phyloP scores from a whole-genome alignment of 1,140 invertebrate genomes.

The Fopius arisanus region DNA sequence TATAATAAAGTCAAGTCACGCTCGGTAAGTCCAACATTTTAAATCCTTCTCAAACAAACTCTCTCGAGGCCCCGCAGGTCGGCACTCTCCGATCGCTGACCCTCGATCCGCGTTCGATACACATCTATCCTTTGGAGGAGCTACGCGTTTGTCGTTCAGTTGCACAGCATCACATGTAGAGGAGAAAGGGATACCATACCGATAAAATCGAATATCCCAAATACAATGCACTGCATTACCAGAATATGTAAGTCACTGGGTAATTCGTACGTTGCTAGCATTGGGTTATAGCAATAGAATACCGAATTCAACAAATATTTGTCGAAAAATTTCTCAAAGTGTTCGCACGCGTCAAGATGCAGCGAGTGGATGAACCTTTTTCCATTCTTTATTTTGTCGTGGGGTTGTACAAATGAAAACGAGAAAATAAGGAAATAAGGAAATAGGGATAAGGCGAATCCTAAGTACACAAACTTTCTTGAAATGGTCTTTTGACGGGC shows the following conservation, averaged over 20 bases:
- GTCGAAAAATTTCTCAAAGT: constrained; percentile 13
- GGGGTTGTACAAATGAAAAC: neutral
- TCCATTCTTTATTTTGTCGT: too few relatives aligned
- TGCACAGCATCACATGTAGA: neutral
- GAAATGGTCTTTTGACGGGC: neutral
- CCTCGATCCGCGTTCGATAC: constrained; percentile 50
- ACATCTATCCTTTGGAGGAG: constrained; percentile 35
- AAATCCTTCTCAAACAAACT: constrained; percentile 50
- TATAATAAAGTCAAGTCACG: constrained; percentile 57
- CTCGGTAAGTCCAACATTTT: constrained; percentile 44
- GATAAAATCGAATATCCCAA: constrained; percentile 18
- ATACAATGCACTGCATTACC: constrained; percentile 26
- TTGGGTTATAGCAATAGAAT: neutral
- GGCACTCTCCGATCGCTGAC: constrained; percentile 42
- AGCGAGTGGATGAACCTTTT: neutral
- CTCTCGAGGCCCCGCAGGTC: constrained; percentile 25
- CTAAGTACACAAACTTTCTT: constrained; percentile 1
- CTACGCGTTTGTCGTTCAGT: neutral
- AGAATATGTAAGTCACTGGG: constrained; percentile 33
- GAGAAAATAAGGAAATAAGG: neutral
- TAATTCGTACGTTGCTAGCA: constrained; percentile 25
- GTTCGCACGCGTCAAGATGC: neutral
- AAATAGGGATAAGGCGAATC: neutral
- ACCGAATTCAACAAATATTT: constrained; percentile 49
- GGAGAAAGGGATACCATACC: neutral